phyloP scores from a whole-genome alignment of 2,888 invertebrate genomes.

The Abrostola tripartita region DNA sequence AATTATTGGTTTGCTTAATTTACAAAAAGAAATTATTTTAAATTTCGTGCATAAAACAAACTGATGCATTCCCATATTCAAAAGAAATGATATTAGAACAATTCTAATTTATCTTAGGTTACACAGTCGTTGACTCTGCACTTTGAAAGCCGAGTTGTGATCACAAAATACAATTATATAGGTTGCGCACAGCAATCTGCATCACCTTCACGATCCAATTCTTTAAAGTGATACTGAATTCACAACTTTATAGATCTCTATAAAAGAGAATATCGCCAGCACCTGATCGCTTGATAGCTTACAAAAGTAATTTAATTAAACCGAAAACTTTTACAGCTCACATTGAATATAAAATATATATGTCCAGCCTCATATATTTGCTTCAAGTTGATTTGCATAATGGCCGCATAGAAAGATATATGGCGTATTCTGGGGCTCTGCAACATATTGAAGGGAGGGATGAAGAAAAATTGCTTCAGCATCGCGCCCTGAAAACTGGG shows the following conservation, averaged over 20 bases:
- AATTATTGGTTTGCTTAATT: no score
- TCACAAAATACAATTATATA: no score
- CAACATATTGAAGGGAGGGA: slow-evolving; percentile 81
- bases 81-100: no score
- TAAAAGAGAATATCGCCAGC: slow-evolving; percentile 9
- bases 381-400: slow-evolving; percentile 76
- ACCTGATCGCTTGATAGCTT: slow-evolving; percentile 28
- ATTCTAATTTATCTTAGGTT: no score
- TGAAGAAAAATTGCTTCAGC: slow-evolving; percentile 80
- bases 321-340: slow-evolving; percentile 30
- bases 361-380: slow-evolving; percentile 62
- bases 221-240: background rate
- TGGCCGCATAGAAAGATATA: slow-evolving; percentile 77
- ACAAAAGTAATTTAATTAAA: slow-evolving; percentile 52
- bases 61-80: no score
- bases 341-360: slow-evolving; percentile 50
- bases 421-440: slow-evolving; percentile 71
- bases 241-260: background rate
- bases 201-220: background rate
- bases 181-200: background rate
- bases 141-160: no score
- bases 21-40: no score
- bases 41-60: no score
- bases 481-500: slow-evolving; percentile 73
- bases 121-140: no score